These are phyloP conservation scores for Microctenopoma steveboyesi DNA, from an alignment of 2,797 vertebrate species.

Conservation along the genomic window DNA sequence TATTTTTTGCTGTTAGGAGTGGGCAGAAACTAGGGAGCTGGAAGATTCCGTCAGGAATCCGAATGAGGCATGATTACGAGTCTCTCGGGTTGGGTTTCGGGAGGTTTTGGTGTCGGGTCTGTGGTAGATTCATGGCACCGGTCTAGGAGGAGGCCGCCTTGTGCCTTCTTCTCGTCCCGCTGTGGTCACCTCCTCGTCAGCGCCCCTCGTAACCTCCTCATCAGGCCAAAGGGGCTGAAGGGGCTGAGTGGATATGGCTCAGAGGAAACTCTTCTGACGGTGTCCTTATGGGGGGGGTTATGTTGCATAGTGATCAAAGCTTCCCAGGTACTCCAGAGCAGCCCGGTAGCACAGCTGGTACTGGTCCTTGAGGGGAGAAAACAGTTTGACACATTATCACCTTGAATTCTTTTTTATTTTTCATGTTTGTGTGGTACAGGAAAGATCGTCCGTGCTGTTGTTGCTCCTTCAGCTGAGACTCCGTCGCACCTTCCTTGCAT, in stretches of 20 bases:
- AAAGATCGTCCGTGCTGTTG: too few relatives aligned
- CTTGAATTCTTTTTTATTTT: too few relatives aligned
- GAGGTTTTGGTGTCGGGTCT: conserved; percentile 45
- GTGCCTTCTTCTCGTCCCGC: conserved; percentile 26
- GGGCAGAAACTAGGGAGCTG: conserved; percentile 49
- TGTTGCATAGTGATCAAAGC: conserved; percentile 99
- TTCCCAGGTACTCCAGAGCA: conserved; percentile 97
- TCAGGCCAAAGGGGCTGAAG: conserved; percentile 78
- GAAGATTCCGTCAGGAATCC: conserved; percentile 54
- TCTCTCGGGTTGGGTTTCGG: conserved; percentile 36
- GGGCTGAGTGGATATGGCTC: conserved; percentile 86
- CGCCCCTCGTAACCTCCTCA: conserved; percentile 69
- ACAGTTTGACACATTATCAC: too few relatives aligned
- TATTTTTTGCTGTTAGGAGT: conserved; percentile 58
- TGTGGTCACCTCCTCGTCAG: conserved; percentile 57
- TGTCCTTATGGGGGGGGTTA: conserved; percentile 83
- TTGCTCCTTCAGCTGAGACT: too few relatives aligned
- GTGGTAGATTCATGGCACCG: conserved; percentile 57
- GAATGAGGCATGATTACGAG: conserved; percentile 46
- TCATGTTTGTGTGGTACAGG: too few relatives aligned
- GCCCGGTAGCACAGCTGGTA: conserved; percentile 98
- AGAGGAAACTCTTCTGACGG: conserved; percentile 79
- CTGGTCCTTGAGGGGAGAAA: conserved; percentile 89
- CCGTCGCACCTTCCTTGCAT: too few relatives aligned
- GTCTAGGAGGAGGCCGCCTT: conserved; percentile 34